Evolutionary conservation across 2,888 invertebrate species (phyloP).

Genomic region (Tachina fera): DNA sequence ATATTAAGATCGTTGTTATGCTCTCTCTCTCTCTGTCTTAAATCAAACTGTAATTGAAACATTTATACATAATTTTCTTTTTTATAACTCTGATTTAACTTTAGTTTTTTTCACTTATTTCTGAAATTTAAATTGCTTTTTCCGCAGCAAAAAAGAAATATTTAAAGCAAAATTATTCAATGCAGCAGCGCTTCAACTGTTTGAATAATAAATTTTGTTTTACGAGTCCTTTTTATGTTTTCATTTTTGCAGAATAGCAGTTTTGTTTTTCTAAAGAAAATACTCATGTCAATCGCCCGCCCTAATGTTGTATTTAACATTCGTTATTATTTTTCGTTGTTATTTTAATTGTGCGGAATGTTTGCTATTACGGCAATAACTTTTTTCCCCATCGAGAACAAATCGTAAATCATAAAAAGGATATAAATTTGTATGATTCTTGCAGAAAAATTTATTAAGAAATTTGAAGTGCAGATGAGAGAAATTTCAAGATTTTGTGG

Average conservation of each 20-base stretch:
- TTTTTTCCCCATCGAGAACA: not conserved
- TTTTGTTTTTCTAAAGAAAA: not conserved
- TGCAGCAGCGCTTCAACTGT: not conserved
- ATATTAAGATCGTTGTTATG: no score
- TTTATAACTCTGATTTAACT: no score
- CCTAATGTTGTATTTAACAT: not conserved
- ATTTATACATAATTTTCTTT: no score
- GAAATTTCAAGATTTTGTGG: no score
- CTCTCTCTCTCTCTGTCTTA: no score
- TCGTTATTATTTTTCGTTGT: not conserved
- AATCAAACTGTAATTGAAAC: no score
- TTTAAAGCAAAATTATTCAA: constrained; percentile 5
- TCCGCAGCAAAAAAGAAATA: not conserved
- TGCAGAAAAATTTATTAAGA: no score
- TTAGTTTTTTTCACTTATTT: no score
- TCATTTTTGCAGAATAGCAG: not conserved
- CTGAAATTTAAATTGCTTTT: no score
- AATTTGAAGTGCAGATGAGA: no score
- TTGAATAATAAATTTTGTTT: not conserved
- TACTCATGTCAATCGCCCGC: not conserved
- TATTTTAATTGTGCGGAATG: not conserved
- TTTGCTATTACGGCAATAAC: not conserved
- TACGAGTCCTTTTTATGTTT: not conserved
- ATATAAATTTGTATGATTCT: not conserved
- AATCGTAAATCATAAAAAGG: not conserved